A percentile compares a stretch with the other conserved stretches of the same genome.
These are phyloP conservation scores for Neogobius melanostomus DNA, from an alignment of 2,113 vertebrate genomes.

Conservation along the genomic window DNA sequence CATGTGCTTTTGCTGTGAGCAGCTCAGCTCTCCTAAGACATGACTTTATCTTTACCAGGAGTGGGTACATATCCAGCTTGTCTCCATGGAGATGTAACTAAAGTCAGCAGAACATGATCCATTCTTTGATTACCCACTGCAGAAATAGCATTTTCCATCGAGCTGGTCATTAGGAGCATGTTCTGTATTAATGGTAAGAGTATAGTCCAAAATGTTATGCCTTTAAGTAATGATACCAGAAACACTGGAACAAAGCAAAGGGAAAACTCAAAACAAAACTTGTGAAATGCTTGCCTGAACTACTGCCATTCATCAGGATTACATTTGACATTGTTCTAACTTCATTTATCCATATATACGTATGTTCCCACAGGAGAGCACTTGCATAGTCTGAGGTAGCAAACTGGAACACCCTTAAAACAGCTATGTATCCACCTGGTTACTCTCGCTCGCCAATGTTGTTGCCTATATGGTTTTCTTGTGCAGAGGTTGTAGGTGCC, in stretches of 20 bases:
- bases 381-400: constrained; percentile 20
- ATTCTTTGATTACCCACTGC: no score
- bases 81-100: no score
- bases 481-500: constrained; percentile 18
- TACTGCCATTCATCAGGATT: constrained; percentile 87
- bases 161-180: no score
- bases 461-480: constrained; percentile 10
- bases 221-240: background rate
- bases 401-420: constrained; percentile 44
- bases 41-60: no score
- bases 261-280: constrained; percentile 83
- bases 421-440: constrained; percentile 11
- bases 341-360: constrained; percentile 67
- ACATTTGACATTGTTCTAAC: constrained; percentile 72
- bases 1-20: no score
- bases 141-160: no score
- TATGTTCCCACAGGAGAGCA: constrained; percentile 18
- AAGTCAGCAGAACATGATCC: no score
- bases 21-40: no score
- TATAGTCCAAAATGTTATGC: background rate
- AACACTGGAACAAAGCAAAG: no score
- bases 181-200: no score
- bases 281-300: constrained; percentile 84
- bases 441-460: constrained; percentile 44
- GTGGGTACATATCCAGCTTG: no score